phyloP scores from a whole-genome alignment of 2,797 vertebrate genomes.

The Craterocephalus amniculus region DNA sequence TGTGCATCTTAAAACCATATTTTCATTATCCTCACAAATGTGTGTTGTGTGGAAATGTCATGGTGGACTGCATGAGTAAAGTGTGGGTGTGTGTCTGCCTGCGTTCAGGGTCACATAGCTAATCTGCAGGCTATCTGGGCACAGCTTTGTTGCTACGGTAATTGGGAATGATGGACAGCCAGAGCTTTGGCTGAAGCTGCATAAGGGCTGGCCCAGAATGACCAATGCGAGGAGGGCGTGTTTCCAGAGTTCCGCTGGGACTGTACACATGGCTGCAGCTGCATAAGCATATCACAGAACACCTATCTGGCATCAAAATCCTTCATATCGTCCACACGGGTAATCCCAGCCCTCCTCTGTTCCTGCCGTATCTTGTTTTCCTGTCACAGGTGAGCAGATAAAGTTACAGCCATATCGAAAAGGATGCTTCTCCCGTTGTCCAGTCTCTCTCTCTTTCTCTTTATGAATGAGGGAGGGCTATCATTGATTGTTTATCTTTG shows the following conservation, averaged over 20 bases:
- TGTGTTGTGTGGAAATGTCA: slow-evolving; percentile 21
- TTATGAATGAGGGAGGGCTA: slow-evolving; percentile 82
- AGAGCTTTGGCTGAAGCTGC: slow-evolving; percentile 76
- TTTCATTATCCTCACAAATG: slow-evolving; percentile 43
- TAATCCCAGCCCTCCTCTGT: slow-evolving; percentile 49
- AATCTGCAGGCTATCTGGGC: slow-evolving; percentile 81
- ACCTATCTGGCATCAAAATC: slow-evolving; percentile 59
- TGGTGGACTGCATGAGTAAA: slow-evolving; percentile 32
- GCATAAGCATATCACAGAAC: slow-evolving; percentile 58
- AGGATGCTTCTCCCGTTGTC: slow-evolving; percentile 50
- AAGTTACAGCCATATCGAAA: slow-evolving; percentile 64
- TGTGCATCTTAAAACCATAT: slow-evolving; percentile 16
- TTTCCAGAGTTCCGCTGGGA: slow-evolving; percentile 53
- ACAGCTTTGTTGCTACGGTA: slow-evolving; percentile 84
- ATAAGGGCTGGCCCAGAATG: slow-evolving; percentile 73
- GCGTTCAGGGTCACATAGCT: slow-evolving; percentile 77
- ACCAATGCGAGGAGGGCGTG: slow-evolving; percentile 60
- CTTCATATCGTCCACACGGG: slow-evolving; percentile 58
- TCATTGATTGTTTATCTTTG: slow-evolving; percentile 83
- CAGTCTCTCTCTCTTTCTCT: slow-evolving; percentile 45
- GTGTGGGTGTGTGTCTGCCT: slow-evolving; percentile 51
- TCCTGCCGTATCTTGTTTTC: slow-evolving; percentile 36
- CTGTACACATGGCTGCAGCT: slow-evolving; percentile 55
- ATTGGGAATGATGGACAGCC: slow-evolving; percentile 87
- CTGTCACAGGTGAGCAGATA: slow-evolving; percentile 50